These are phyloP conservation scores for Orthonyx spaldingii DNA, from an alignment of 2,113 vertebrate species.

Conservation along the genomic window DNA sequence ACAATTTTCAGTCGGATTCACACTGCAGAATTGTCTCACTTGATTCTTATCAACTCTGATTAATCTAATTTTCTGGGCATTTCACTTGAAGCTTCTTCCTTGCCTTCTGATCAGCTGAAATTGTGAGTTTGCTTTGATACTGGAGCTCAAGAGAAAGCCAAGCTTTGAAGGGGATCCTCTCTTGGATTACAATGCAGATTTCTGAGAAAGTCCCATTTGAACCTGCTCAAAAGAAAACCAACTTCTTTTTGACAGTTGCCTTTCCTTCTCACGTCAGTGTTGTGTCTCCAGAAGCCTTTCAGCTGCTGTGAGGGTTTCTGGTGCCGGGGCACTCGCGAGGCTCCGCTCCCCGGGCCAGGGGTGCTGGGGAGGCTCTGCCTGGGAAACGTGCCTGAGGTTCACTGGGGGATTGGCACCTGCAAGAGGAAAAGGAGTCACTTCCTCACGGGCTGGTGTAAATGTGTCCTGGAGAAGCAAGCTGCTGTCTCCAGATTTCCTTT, in stretches of 20 bases:
- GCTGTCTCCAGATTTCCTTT: background rate
- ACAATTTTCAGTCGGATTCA: background rate
- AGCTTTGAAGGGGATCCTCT: background rate
- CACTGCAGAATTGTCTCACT: constrained; percentile 26
- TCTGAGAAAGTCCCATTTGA: background rate
- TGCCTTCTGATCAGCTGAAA: background rate
- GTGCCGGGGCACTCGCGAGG: background rate
- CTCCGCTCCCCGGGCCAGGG: no score
- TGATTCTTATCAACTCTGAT: constrained; percentile 58
- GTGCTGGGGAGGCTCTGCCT: background rate
- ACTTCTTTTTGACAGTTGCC: background rate
- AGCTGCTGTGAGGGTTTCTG: background rate
- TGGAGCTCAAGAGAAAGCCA: background rate
- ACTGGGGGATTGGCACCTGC: background rate
- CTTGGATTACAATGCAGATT: background rate
- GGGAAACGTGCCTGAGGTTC: background rate
- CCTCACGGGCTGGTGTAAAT: background rate
- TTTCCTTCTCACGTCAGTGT: background rate
- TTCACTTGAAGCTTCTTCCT: background rate
- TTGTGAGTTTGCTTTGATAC: background rate
- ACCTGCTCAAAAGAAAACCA: background rate
- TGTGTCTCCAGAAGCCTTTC: background rate
- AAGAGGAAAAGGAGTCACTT: background rate
- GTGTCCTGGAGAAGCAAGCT: background rate
- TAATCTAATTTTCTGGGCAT: constrained; percentile 41